Percentiles rank a stretch among this genome's conserved stretches.
These are phyloP conservation scores for Cephus spinipes DNA, from an alignment of 2,888 invertebrate genomes.

Conservation along the genomic window DNA sequence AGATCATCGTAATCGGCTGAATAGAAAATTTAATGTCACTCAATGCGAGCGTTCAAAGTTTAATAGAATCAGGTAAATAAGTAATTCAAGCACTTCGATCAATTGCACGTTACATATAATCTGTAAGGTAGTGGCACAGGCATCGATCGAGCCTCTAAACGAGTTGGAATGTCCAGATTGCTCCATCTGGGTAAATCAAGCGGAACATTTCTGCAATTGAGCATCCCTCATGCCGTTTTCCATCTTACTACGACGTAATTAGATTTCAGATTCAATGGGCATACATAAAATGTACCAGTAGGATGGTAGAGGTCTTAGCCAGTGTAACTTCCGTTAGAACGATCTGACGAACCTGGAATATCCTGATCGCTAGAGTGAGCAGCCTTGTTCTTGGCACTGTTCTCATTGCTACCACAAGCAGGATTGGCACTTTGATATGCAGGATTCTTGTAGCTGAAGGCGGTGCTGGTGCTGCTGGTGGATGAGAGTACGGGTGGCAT, in stretches of 20 bases:
- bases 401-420: slow-evolving; percentile 46
- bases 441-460: slow-evolving; percentile 80
- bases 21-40: neutral
- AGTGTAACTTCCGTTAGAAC: neutral
- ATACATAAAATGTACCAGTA: neutral
- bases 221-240: neutral
- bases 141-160: neutral
- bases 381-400: slow-evolving; percentile 42
- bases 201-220: neutral
- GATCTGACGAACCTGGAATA: slow-evolving; percentile 56
- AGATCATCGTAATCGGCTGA: neutral
- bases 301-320: neutral
- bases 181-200: neutral
- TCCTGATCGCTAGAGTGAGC: slow-evolving; percentile 67
- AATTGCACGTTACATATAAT: neutral
- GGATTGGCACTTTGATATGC: slow-evolving; percentile 82
- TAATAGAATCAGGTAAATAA: neutral
- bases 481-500: slow-evolving; percentile 69
- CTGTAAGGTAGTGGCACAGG: neutral
- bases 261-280: neutral
- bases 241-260: neutral
- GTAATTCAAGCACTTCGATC: neutral
- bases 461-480: slow-evolving; percentile 57
- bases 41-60: neutral
- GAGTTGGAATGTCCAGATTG: neutral